phyloP scores from a whole-genome alignment of 2,113 vertebrate species.

The Phaethon lepturus region DNA sequence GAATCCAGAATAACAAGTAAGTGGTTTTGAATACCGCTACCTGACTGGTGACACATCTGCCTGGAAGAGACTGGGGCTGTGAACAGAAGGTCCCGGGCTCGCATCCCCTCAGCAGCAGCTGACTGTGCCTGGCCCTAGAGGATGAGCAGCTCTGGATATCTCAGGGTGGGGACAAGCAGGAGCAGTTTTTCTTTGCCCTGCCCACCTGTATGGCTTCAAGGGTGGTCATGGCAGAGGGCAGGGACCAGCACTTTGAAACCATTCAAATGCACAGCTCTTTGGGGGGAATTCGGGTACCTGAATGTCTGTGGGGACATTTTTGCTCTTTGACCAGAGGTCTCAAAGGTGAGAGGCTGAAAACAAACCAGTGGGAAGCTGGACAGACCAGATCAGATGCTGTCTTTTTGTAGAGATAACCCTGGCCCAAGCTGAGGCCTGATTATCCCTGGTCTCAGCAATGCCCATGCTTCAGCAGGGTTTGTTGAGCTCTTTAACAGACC shows the following conservation, averaged over 20 bases:
- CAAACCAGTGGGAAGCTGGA: background rate
- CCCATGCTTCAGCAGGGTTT: background rate
- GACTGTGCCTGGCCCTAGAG: too few relatives aligned
- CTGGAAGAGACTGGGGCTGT: background rate
- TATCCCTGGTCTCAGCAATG: accelerated
- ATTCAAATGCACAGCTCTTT: background rate
- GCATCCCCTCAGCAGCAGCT: background rate
- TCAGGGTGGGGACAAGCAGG: background rate
- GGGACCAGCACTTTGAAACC: background rate
- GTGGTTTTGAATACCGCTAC: background rate
- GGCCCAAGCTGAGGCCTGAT: accelerated
- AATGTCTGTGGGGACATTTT: background rate
- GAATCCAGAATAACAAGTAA: background rate
- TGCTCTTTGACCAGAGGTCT: background rate
- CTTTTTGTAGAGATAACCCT: background rate
- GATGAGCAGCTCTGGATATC: background rate
- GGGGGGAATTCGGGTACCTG: background rate
- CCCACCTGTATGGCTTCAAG: background rate
- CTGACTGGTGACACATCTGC: background rate
- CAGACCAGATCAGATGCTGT: background rate
- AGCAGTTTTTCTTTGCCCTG: background rate
- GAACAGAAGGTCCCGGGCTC: background rate
- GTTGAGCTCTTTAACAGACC: background rate
- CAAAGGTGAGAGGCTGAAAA: background rate
- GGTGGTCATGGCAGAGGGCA: background rate